phyloP scores from a whole-genome alignment of 2,113 vertebrate genomes.

The Anguilla japonica region DNA sequence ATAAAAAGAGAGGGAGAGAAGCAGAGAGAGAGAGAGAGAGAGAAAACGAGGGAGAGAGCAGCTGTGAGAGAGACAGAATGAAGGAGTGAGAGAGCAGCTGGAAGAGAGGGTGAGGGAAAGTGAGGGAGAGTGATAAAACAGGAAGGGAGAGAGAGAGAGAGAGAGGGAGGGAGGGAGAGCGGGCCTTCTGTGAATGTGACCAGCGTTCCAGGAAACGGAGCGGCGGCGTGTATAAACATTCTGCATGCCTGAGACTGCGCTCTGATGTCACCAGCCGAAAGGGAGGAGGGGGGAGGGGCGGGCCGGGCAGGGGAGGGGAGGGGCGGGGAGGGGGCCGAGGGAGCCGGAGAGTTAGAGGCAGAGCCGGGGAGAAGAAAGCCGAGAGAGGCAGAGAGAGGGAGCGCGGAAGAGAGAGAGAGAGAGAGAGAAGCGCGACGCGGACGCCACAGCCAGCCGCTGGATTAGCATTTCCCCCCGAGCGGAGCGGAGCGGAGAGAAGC shows the following conservation, averaged over 20 bases:
- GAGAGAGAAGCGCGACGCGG: slow-evolving; percentile 5
- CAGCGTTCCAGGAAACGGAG: slow-evolving; percentile 50
- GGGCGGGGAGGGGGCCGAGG: neutral
- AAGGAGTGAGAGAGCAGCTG: neutral
- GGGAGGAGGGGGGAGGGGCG: slow-evolving; percentile 32
- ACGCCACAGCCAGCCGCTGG: no score
- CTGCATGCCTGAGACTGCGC: slow-evolving; percentile 70
- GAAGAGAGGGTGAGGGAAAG: slow-evolving; percentile 7
- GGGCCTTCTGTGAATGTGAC: slow-evolving; percentile 50
- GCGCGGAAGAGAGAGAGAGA: slow-evolving; percentile 38
- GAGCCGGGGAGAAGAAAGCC: slow-evolving; percentile 31
- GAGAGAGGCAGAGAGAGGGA: slow-evolving; percentile 45
- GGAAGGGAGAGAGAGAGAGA: slow-evolving; percentile 10
- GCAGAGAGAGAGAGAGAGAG: neutral
- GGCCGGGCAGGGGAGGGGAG: slow-evolving; percentile 31
- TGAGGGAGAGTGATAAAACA: neutral
- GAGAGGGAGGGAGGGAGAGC: slow-evolving; percentile 28
- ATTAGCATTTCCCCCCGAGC: neutral
- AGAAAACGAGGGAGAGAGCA: neutral
- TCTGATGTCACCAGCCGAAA: slow-evolving; percentile 67
- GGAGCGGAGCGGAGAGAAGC: neutral
- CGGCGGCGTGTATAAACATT: slow-evolving; percentile 65
- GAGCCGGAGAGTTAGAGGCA: slow-evolving; percentile 27
- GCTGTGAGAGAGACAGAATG: neutral
- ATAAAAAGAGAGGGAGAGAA: neutral